Percentiles rank a stretch among this genome's conserved stretches.
Evolutionary conservation across 2,797 vertebrate species (phyloP).

Genomic region (Anableps anableps): DNA sequence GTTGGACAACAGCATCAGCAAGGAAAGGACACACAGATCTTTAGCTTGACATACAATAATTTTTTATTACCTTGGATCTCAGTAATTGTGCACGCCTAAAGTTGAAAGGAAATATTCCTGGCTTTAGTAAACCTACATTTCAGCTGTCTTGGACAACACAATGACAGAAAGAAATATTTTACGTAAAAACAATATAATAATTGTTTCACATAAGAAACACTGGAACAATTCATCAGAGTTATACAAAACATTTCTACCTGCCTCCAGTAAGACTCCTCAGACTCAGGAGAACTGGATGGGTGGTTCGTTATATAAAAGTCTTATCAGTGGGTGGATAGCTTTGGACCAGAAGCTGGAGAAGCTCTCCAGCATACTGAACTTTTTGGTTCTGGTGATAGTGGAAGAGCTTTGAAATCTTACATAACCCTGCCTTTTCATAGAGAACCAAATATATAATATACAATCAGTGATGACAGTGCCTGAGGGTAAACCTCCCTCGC

Average conservation of each 20-base stretch:
- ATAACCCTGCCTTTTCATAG: constrained; percentile 56
- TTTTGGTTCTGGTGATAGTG: constrained; percentile 28
- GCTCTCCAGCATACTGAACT: constrained; percentile 43
- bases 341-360: constrained; percentile 41
- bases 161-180: not conserved
- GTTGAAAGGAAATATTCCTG: not conserved
- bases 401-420: constrained; percentile 54
- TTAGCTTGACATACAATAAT: not conserved
- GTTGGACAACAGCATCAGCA: constrained; percentile 41
- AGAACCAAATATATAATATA: constrained; percentile 39
- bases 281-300: constrained; percentile 9
- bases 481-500: constrained; percentile 32
- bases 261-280: constrained; percentile 22
- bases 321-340: constrained; percentile 43
- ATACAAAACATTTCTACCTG: constrained; percentile 23
- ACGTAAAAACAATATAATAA: not conserved
- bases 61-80: not conserved
- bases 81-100: not conserved
- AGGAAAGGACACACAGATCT: constrained; percentile 4
- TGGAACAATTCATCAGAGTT: not conserved
- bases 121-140: not conserved
- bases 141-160: not conserved
- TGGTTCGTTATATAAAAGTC: constrained; percentile 35
- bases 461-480: constrained; percentile 40
- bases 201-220: not conserved